Base-by-base conservation (phyloP, 2,113 vertebrate species). In the Acrocephalus arundinaceus region DNA sequence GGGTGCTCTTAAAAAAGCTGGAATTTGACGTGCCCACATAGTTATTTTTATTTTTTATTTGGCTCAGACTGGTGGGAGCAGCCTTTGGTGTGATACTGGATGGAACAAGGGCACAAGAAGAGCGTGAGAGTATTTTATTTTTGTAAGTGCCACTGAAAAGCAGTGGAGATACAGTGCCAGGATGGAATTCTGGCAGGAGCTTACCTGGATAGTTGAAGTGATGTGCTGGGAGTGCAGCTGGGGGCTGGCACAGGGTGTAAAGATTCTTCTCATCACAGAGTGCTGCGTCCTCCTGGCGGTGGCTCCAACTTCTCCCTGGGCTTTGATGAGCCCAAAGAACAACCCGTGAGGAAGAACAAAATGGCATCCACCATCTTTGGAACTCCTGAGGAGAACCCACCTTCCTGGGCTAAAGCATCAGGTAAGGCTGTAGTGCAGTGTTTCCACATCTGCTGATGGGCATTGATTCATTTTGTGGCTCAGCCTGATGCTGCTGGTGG, bases 281-380 rank as follows among this genome's bases (percentile, higher is more conserved):
- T 99, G 89, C 97, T 99, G 97, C 98, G 98, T 87, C 99, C 99
- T 95, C 99, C 99, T 5, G 99, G 99, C 7, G 99, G 99, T 1
- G 99, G 98, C 33, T 99, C 99, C 96, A 99, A 99, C 97, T 99
- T 99, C 93, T 98, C 98, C 17, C 94, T 99, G 86, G 99, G 99
- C 30, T 98, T 98, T 70, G 99, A 99, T 3, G 98, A 99, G 80
- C 98, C 99, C 31, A 80, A 98, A 97, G 97, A 98, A 63, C 92
- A 98, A 25, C 98, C 98, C 0, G 90, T 96, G 78, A 98, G 98
- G 92, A 99, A 98, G 98, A 98, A 99, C 97, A 99, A 98, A 95
- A 99, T 99, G 98, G 99, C 99, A 86, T 99, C 99, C 85, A 99
- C 97, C 94, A 99, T 99, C 97, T 99, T 99, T 72, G 99, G 98